These are phyloP conservation scores for Macrobrachium nipponense DNA, from an alignment of 1,140 invertebrate genomes.

Conservation along the genomic window DNA sequence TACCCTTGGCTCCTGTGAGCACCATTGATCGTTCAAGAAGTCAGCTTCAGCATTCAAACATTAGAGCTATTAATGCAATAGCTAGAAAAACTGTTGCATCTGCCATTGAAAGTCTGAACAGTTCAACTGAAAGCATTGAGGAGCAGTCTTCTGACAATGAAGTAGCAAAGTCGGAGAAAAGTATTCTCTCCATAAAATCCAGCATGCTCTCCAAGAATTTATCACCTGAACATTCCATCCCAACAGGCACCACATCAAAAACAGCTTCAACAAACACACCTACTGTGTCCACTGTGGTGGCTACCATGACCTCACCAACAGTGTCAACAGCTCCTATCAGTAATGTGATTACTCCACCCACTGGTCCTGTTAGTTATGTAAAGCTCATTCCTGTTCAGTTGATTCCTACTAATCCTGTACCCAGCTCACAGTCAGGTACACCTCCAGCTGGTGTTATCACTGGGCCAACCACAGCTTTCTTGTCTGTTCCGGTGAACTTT, in stretches of 20 bases:
- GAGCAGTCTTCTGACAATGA: slow-evolving; percentile 17
- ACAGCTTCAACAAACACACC: background rate
- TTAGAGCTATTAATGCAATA: slow-evolving; percentile 30
- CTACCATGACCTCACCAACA: slow-evolving; percentile 14
- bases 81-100: slow-evolving; percentile 27
- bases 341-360: slow-evolving; percentile 17
- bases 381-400: slow-evolving; percentile 53
- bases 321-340: slow-evolving; percentile 18
- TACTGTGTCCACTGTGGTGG: background rate
- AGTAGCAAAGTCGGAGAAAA: background rate
- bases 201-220: background rate
- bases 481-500: no score
- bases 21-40: slow-evolving; percentile 55
- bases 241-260: background rate
- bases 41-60: slow-evolving; percentile 51
- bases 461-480: background rate
- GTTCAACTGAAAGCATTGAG: background rate
- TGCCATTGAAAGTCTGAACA: slow-evolving; percentile 6
- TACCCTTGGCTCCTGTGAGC: slow-evolving; percentile 53
- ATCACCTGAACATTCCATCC: background rate
- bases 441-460: background rate
- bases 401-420: slow-evolving; percentile 8
- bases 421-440: slow-evolving; percentile 30
- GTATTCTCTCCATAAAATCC: no score
- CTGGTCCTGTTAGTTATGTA: slow-evolving; percentile 41